A percentile compares a stretch with the other conserved stretches of the same genome.
These are phyloP conservation scores for Psilopogon haemacephalus DNA, from an alignment of 2,113 vertebrate genomes.

Conservation along the genomic window DNA sequence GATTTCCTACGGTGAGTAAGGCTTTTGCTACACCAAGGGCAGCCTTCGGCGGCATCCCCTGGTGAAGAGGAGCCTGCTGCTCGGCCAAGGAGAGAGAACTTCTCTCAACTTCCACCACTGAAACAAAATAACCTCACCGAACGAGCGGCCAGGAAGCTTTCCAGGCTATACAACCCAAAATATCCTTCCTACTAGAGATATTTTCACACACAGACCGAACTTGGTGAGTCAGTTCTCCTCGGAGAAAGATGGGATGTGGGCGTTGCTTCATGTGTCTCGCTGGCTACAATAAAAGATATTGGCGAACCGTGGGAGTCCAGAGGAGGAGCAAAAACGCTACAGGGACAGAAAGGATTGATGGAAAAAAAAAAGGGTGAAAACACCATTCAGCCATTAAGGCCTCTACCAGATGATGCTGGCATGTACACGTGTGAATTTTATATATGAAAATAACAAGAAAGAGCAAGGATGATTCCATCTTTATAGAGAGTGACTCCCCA, in stretches of 20 bases:
- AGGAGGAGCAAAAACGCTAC: not conserved
- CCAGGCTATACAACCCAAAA: conserved; percentile 4
- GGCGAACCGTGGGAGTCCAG: conserved; percentile 45
- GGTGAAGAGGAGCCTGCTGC: not conserved
- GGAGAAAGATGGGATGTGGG: conserved; percentile 32
- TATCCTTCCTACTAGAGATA: conserved; percentile 28
- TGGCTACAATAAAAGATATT: conserved; percentile 33
- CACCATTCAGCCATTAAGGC: not conserved
- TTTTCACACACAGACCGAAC: conserved; percentile 16
- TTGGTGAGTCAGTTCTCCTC: conserved; percentile 50
- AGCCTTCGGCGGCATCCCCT: not conserved
- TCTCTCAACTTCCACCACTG: not conserved
- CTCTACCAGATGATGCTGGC: not conserved
- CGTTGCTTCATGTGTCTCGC: conserved; percentile 28
- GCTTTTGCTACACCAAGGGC: not conserved
- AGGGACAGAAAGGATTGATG: not conserved
- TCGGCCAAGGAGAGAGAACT: not conserved
- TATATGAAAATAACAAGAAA: not conserved
- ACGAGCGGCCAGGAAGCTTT: not conserved
- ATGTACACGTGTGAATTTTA: not conserved
- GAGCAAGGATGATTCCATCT: not conserved
- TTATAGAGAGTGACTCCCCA: not conserved
- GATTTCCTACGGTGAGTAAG: not conserved
- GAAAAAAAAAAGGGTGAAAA: not conserved
- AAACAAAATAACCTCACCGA: not conserved